These are phyloP conservation scores for Pseudopipra pipra DNA, from an alignment of 2,113 vertebrate species.

Conservation along the genomic window DNA sequence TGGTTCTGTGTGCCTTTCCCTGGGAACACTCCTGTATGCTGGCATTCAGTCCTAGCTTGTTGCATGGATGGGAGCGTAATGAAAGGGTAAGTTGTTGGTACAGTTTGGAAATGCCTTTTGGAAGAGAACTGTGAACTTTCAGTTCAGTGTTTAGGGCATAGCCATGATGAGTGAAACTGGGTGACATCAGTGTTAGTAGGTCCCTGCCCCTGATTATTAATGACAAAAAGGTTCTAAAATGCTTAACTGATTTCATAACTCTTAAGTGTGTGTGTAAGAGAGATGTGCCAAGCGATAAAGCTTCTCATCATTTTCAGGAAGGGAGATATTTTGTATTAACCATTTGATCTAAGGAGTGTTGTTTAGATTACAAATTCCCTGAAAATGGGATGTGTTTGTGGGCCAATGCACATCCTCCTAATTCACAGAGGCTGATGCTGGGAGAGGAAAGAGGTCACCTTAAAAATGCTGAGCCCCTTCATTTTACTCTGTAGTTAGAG, in stretches of 20 bases:
- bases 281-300: neutral
- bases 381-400: neutral
- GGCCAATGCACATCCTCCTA: neutral
- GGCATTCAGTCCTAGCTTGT: neutral
- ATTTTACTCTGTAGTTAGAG: neutral
- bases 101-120: neutral
- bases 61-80: slow-evolving; percentile 61
- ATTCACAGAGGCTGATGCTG: neutral
- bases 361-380: neutral
- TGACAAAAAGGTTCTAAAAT: neutral
- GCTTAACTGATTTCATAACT: neutral
- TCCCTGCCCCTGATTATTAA: neutral
- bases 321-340: neutral
- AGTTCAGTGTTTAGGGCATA: neutral
- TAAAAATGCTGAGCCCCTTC: neutral
- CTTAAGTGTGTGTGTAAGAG: neutral
- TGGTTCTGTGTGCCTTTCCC: neutral
- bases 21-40: slow-evolving; percentile 12
- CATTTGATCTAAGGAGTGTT: neutral
- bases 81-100: slow-evolving; percentile 53
- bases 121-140: neutral
- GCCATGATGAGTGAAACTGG: neutral
- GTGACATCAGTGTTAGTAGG: neutral
- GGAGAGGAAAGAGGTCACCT: neutral
- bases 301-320: neutral